Evolutionary conservation across 2,113 vertebrate species (phyloP).

Genomic region (Microtus richardsoni): DNA sequence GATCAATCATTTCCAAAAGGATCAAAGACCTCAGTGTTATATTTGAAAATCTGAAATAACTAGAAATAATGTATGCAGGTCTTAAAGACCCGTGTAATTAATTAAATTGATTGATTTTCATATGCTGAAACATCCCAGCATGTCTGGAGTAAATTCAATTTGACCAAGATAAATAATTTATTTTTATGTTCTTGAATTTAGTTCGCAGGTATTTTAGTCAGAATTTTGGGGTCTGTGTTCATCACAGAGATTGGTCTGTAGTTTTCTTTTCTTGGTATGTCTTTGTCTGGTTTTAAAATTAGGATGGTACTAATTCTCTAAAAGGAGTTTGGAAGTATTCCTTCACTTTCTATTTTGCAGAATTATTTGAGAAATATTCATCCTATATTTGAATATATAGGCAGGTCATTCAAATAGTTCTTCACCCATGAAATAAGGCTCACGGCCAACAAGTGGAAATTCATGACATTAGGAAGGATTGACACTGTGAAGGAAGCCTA

Average conservation of each 20-base stretch:
- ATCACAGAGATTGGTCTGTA: background rate
- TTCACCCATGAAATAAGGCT: background rate
- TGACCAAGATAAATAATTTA: background rate
- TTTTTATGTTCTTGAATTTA: background rate
- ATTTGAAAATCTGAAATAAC: background rate
- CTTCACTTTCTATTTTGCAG: background rate
- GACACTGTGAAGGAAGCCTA: background rate
- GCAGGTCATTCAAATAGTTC: background rate
- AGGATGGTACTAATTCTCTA: background rate
- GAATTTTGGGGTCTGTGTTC: background rate
- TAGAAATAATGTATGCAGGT: background rate
- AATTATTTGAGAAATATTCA: background rate
- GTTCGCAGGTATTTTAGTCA: background rate
- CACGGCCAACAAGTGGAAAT: background rate
- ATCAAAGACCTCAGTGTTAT: background rate
- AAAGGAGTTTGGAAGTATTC: background rate
- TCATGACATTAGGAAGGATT: background rate
- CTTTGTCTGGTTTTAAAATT: background rate
- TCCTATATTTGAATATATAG: background rate
- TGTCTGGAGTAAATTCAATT: background rate
- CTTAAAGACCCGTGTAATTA: background rate
- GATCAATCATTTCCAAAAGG: background rate
- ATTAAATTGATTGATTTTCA: background rate
- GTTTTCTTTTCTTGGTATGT: background rate
- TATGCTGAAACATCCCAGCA: background rate